Base-by-base conservation (phyloP, 2,797 vertebrate genomes). In the Lates japonicus region DNA sequence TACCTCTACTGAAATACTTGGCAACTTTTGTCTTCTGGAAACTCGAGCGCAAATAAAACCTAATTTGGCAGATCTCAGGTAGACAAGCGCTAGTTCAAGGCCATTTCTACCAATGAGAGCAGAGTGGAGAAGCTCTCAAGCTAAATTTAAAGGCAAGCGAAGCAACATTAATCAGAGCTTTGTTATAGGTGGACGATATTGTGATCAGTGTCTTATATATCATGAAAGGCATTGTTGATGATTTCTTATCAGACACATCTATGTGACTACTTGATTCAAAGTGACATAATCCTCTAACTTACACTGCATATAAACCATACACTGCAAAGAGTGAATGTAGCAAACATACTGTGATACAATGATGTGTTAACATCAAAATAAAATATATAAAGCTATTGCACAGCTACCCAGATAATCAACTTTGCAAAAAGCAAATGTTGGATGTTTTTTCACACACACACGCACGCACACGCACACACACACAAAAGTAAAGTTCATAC, bases 371-470 rank as follows among this genome's bases (percentile, higher is more conserved):
- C 92, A 92, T 94, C 85, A 93, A 90, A 92, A 86, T 84, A 78
- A 89, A 90, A 83, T 69, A 90, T 65, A 80, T 66, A 70, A 79
- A 90, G 88, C 92, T 96, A 95, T 96, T 96, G 95, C 95, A 96
- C 95, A 90, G 93, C 92, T 94, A 95, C 94, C 94, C 95, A 93
- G 89, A 90, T 89, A 85, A 87, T 91, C 87, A 91, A 92, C 91
- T 94, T 93, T 95, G 92, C 93, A 92, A 92, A 90, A 91, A 91
- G 92, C 92, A 94, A 95, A 93, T 80, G 80, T 88, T 92, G 81
- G 80, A 84, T 87, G 89, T 83, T 83, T 77, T 85, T 82, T 71
- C 73, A 58, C 70, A 12, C 60, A 1, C 48, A 41, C 59, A 29
- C 64, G 52, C 1, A 22, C 58, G 46, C 73, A 58, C 73, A 12